Evolutionary conservation across 1,140 invertebrate species (phyloP).

Genomic region (Drosophila littoralis): DNA sequence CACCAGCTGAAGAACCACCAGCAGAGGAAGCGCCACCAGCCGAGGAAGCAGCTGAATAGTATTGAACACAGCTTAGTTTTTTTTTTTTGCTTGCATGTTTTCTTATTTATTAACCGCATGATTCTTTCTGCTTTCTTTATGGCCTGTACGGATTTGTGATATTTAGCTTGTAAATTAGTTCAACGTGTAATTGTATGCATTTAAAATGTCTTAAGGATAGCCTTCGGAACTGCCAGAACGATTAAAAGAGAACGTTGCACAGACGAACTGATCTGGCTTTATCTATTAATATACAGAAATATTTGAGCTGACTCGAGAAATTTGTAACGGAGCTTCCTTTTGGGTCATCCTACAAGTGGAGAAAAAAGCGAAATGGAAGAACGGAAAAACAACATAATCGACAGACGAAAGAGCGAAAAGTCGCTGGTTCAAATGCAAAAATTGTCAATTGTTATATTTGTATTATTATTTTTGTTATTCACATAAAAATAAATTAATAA

Average conservation of each 20-base stretch:
- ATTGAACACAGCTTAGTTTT: neutral
- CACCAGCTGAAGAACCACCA: constrained; percentile 12
- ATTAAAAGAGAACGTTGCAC: neutral
- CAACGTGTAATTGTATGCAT: constrained; percentile 25
- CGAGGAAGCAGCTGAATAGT: constrained; percentile 18
- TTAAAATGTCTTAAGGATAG: constrained; percentile 2
- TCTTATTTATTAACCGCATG: neutral
- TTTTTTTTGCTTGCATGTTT: neutral
- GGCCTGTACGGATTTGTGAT: neutral
- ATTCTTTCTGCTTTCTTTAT: neutral
- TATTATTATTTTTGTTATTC: no score
- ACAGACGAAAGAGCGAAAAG: neutral
- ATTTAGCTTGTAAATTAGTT: constrained; percentile 47
- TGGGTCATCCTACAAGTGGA: no score
- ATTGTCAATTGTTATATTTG: no score
- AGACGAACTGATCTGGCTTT: neutral
- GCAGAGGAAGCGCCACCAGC: neutral
- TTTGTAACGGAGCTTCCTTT: no score
- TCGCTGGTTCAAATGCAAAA: no score
- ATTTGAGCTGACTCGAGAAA: no score
- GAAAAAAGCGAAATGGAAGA: no score
- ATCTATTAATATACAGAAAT: no score
- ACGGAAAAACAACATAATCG: no score
- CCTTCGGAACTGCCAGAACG: neutral
- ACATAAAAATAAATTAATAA: no score